Conservation (phyloP, 2,113 vertebrate genomes). For the Cyanistes caeruleus region DNA sequence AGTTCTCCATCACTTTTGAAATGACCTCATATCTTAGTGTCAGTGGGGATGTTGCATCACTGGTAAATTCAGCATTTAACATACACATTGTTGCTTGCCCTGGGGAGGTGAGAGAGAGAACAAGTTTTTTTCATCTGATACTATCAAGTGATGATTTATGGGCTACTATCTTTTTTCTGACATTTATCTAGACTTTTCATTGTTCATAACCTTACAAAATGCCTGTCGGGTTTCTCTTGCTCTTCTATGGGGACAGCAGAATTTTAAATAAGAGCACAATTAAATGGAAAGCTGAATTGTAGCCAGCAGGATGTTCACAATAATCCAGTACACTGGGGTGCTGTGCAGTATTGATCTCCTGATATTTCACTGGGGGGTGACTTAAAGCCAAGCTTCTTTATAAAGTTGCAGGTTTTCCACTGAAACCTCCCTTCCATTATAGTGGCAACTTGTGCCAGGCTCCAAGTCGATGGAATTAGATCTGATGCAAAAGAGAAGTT, state of each 20-base stretch:
- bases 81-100: conserved; percentile 47
- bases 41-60: conserved; percentile 3
- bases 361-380: conserved; percentile 23
- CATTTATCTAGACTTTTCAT: conserved; percentile 66
- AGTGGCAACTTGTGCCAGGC: background rate
- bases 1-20: conserved; percentile 13
- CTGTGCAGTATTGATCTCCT: conserved; percentile 41
- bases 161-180: conserved; percentile 44
- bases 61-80: conserved; percentile 61
- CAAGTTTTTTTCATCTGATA: conserved; percentile 49
- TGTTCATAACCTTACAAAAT: conserved; percentile 66
- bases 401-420: background rate
- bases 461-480: conserved; percentile 3
- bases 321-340: background rate
- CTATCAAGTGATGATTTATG: conserved; percentile 72
- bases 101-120: background rate
- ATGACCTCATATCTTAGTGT: conserved; percentile 24
- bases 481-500: conserved; percentile 15
- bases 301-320: conserved; percentile 60
- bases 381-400: conserved; percentile 21
- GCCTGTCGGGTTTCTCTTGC: background rate
- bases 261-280: conserved; percentile 72
- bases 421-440: background rate
- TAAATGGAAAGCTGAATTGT: conserved; percentile 69
- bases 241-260: conserved; percentile 46